phyloP scores from a whole-genome alignment of 2,888 invertebrate genomes.

The Sericinus montela region DNA sequence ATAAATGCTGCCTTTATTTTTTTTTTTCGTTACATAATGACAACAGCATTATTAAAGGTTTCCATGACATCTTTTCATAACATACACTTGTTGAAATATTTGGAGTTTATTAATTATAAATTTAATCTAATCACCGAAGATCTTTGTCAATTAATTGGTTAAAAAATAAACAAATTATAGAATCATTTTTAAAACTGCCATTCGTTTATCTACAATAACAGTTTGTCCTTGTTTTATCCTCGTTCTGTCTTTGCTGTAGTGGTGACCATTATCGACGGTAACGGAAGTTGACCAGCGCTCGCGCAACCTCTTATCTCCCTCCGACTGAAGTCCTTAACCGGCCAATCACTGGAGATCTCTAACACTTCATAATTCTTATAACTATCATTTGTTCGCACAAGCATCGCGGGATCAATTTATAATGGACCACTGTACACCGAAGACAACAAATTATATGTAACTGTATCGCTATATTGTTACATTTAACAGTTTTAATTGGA shows the following conservation, averaged over 20 bases:
- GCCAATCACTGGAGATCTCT: constrained; percentile 49
- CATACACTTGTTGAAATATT: not conserved
- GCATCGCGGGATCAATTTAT: constrained; percentile 38
- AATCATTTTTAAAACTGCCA: constrained; percentile 10
- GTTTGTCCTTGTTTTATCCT: constrained; percentile 40
- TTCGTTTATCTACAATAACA: constrained; percentile 29
- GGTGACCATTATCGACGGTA: constrained; percentile 33
- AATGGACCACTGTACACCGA: constrained; percentile 33
- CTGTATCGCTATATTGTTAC: constrained; percentile 23
- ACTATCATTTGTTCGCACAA: constrained; percentile 39
- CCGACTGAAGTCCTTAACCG: constrained; percentile 39
- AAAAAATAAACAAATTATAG: no score
- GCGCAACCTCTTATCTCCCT: constrained; percentile 55
- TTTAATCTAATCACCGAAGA: not conserved
- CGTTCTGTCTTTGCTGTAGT: constrained; percentile 32
- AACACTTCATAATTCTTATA: constrained; percentile 33
- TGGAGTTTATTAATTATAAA: not conserved
- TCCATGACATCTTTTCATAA: not conserved
- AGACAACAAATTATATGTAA: constrained; percentile 28
- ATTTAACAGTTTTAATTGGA: constrained; percentile 31
- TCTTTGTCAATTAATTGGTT: no score
- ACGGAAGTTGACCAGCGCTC: constrained; percentile 41
- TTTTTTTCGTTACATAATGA: not conserved
- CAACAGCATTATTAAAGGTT: no score
- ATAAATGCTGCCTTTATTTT: not conserved